Evolutionary conservation across 2,797 vertebrate genomes (phyloP).

Genomic region (Tokudaia tokunoshimensis): DNA sequence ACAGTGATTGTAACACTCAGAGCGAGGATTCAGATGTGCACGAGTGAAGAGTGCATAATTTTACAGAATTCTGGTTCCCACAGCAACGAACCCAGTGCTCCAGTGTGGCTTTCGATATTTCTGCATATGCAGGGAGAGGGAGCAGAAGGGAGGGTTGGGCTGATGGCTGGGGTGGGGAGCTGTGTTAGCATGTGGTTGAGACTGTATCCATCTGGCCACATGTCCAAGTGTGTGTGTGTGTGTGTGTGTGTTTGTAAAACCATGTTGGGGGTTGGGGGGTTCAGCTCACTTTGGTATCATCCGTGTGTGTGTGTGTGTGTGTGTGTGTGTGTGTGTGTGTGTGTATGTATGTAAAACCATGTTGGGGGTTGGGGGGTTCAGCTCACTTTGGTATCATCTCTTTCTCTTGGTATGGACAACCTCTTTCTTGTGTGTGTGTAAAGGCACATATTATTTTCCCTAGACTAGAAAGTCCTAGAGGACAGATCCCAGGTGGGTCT

Average conservation of each 20-base stretch:
- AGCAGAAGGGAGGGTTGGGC: not conserved
- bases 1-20: not conserved
- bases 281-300: not conserved
- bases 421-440: not conserved
- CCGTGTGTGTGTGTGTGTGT: not conserved
- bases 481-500: no score
- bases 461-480: not conserved
- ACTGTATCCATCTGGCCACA: not conserved
- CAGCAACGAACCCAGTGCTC: not conserved
- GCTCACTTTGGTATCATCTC: not conserved
- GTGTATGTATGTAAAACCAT: not conserved
- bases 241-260: not conserved
- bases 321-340: not conserved
- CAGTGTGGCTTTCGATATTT: not conserved
- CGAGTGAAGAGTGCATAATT: constrained; percentile 1
- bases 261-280: not conserved
- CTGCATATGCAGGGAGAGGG: not conserved
- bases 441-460: not conserved
- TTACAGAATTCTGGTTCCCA: constrained; percentile 38
- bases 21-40: constrained; percentile 46
- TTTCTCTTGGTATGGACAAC: not conserved
- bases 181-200: not conserved
- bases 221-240: not conserved
- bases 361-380: not conserved
- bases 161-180: not conserved